These are phyloP conservation scores for Crocallis elinguaria DNA, from an alignment of 2,888 invertebrate genomes.

Conservation along the genomic window DNA sequence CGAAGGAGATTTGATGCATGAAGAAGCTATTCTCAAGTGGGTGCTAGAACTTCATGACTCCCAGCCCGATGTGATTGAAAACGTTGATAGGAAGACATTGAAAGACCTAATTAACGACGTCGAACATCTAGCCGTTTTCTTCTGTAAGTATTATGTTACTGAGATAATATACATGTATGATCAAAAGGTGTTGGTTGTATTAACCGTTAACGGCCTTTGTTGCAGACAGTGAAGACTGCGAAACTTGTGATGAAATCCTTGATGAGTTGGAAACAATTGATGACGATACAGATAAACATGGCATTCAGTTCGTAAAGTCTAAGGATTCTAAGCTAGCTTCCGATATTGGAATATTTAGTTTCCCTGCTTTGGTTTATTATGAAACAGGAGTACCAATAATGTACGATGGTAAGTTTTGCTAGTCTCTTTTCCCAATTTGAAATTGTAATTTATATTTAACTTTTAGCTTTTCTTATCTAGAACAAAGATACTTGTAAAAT, in stretches of 20 bases:
- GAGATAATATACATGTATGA: neutral
- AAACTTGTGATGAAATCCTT: constrained; percentile 92
- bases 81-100: constrained; percentile 94
- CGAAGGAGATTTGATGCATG: constrained; percentile 95
- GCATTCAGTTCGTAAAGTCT: constrained; percentile 97
- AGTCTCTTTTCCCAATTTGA: too few species aligned
- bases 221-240: constrained; percentile 93
- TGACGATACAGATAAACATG: constrained; percentile 96
- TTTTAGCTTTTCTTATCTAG: constrained; percentile 5
- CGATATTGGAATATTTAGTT: constrained; percentile 96
- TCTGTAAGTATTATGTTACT: constrained; percentile 87
- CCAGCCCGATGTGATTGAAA: constrained; percentile 95
- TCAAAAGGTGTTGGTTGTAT: neutral
- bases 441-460: constrained; percentile 1
- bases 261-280: constrained; percentile 96
- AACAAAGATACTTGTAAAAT: neutral
- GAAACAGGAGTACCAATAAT: constrained; percentile 97
- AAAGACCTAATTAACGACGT: constrained; percentile 95
- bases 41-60: constrained; percentile 93
- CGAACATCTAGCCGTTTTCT: constrained; percentile 96
- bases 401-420: constrained; percentile 92
- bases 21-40: constrained; percentile 95
- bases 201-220: constrained; percentile 24
- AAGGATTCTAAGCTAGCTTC: constrained; percentile 95
- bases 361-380: constrained; percentile 96